A percentile compares a stretch with the other conserved stretches of the same genome.
phyloP scores from a whole-genome alignment of 2,888 invertebrate genomes.

The Trilocha varians region DNA sequence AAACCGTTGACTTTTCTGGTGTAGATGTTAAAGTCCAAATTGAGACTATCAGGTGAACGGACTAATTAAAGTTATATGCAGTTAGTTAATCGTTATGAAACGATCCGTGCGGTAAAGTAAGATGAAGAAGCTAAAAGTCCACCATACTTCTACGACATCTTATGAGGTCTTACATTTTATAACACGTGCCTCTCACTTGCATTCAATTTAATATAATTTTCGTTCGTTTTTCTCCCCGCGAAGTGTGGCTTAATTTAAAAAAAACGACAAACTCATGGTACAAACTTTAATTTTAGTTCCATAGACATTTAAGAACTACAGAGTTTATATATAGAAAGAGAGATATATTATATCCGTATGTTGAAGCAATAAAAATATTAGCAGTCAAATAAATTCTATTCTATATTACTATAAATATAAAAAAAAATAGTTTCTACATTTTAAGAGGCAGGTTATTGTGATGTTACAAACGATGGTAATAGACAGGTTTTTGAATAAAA shows the following conservation, averaged over 20 bases:
- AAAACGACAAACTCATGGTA: conserved; percentile 54
- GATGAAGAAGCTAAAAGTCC: too few relatives aligned
- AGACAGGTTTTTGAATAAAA: conserved; percentile 18
- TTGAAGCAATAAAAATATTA: conserved; percentile 10
- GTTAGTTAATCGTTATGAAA: too few relatives aligned
- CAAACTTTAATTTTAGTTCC: conserved; percentile 68
- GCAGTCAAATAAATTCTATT: conserved; percentile 30
- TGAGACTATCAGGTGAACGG: too few relatives aligned
- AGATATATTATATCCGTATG: conserved; percentile 29
- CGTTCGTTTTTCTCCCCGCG: conserved; percentile 25
- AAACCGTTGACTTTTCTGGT: too few relatives aligned
- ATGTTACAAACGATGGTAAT: conserved; percentile 37
- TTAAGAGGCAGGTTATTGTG: conserved; percentile 44
- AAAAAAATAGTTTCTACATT: conserved; percentile 41
- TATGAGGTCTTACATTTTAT: too few relatives aligned
- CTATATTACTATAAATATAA: conserved; percentile 33
- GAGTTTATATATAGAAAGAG: conserved; percentile 58
- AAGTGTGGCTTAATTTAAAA: conserved; percentile 46
- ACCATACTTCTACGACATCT: too few relatives aligned
- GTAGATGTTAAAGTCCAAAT: too few relatives aligned
- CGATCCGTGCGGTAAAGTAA: too few relatives aligned
- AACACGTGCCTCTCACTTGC: too few relatives aligned
- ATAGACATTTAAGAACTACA: conserved; percentile 63
- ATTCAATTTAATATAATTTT: not conserved
- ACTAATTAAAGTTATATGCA: too few relatives aligned